Conservation (phyloP, 2,888 invertebrate genomes). For the Phyto melanocephala region DNA sequence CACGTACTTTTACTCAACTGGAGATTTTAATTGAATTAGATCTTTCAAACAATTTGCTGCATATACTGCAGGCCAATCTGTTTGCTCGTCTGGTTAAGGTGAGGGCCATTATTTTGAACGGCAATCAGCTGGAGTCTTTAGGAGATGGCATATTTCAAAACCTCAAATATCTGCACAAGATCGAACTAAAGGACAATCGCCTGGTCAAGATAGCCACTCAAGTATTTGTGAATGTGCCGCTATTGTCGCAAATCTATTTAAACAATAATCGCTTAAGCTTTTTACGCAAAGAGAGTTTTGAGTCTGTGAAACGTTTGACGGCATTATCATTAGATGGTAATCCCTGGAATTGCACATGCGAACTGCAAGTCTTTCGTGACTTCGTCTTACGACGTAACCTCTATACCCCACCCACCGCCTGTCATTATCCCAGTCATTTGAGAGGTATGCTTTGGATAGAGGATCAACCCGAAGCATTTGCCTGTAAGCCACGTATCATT, state of each 20-base stretch:
- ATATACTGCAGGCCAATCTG: slow-evolving; percentile 83
- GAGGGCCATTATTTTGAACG: slow-evolving; percentile 85
- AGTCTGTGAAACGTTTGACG: slow-evolving; percentile 83
- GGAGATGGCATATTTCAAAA: slow-evolving; percentile 87
- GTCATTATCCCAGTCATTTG: slow-evolving; percentile 85
- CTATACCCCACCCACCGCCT: slow-evolving; percentile 87
- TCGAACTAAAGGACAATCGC: slow-evolving; percentile 87
- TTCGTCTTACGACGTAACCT: slow-evolving; percentile 87
- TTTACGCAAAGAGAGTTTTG: slow-evolving; percentile 83
- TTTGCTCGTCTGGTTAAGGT: slow-evolving; percentile 86
- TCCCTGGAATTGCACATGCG: slow-evolving; percentile 93
- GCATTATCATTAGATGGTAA: slow-evolving; percentile 89
- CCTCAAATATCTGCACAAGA: slow-evolving; percentile 86
- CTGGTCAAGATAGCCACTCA: slow-evolving; percentile 84
- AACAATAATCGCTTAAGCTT: slow-evolving; percentile 86
- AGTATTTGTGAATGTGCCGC: slow-evolving; percentile 85
- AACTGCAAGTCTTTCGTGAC: slow-evolving; percentile 87
- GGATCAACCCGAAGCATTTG: slow-evolving; percentile 84
- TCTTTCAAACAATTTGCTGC: slow-evolving; percentile 86
- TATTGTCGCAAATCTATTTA: slow-evolving; percentile 84
- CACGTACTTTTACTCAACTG: slow-evolving; percentile 86
- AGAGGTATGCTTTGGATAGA: slow-evolving; percentile 87
- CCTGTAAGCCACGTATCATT: slow-evolving; percentile 88
- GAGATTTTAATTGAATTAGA: slow-evolving; percentile 90
- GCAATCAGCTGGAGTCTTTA: slow-evolving; percentile 86